phyloP scores from a whole-genome alignment of 2,888 invertebrate species.

The Diadegma fenestrale region DNA sequence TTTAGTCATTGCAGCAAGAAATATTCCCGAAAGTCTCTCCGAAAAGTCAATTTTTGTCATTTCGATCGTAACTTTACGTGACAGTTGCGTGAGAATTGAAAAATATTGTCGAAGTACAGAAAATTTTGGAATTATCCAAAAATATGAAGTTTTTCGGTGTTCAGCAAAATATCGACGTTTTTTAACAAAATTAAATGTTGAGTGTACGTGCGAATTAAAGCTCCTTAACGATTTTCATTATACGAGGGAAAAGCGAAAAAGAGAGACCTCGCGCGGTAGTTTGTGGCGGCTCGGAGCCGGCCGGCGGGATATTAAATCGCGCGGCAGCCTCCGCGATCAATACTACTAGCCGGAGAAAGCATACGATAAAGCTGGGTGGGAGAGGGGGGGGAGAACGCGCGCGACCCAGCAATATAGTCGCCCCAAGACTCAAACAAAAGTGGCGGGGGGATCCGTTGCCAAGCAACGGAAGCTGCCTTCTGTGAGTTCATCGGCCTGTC shows the following conservation, averaged over 20 bases:
- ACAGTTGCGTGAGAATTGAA: too few species aligned
- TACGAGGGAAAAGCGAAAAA: neutral
- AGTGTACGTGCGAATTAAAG: neutral
- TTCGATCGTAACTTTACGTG: too few species aligned
- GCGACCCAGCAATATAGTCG: conserved; percentile 40
- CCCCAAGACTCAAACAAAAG: conserved; percentile 34
- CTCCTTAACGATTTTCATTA: neutral
- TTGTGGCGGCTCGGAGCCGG: conserved; percentile 54
- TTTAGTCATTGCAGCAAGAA: too few species aligned
- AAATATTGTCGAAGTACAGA: too few species aligned
- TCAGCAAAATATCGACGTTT: too few species aligned
- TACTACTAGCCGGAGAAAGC: conserved; percentile 72
- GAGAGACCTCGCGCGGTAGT: conserved; percentile 45
- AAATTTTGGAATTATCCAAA: too few species aligned
- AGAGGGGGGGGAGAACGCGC: conserved; percentile 58
- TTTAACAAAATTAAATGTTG: too few species aligned
- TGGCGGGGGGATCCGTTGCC: conserved; percentile 81
- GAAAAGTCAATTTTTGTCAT: too few species aligned
- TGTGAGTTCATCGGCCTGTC: conserved; percentile 85
- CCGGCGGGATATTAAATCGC: conserved; percentile 65
- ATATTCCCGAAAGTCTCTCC: too few species aligned
- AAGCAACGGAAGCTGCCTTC: conserved; percentile 86
- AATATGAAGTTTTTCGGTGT: too few species aligned
- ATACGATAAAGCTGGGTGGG: conserved; percentile 77
- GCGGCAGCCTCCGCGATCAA: conserved; percentile 69